Percentiles rank a stretch among this genome's conserved stretches.
These are phyloP conservation scores for Amphimedon queenslandica DNA, from an alignment of 37 sponge, comb jelly and placozoan genomes.

Conservation along the genomic window DNA sequence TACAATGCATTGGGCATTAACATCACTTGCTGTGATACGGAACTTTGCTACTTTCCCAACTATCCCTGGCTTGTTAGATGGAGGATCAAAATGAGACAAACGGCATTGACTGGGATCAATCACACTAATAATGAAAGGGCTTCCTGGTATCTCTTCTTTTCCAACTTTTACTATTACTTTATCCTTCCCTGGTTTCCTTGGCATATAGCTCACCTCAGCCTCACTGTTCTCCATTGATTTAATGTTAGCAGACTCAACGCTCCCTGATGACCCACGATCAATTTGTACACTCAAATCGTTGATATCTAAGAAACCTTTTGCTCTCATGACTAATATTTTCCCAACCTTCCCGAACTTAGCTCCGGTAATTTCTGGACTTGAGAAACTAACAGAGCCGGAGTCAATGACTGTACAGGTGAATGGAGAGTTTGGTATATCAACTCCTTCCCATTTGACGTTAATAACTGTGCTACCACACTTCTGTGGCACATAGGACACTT, in stretches of 20 bases:
- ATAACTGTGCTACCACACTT: conserved; percentile 42
- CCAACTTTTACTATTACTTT: conserved; percentile 53
- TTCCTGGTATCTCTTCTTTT: conserved; percentile 51
- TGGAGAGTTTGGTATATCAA: conserved; percentile 55
- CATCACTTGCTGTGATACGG: conserved; percentile 35
- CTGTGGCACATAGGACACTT: conserved; percentile 55
- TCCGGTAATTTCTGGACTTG: conserved; percentile 39
- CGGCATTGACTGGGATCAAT: conserved; percentile 76
- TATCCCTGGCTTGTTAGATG: conserved; percentile 38
- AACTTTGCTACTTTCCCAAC: conserved; percentile 43
- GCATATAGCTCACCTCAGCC: conserved; percentile 53
- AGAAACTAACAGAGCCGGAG: conserved; percentile 38
- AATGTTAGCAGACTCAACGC: conserved; percentile 20
- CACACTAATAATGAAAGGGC: conserved; percentile 64
- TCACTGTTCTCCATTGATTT: conserved; percentile 14
- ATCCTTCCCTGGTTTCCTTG: conserved; percentile 39
- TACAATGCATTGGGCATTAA: conserved; percentile 25
- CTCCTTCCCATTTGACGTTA: conserved; percentile 55
- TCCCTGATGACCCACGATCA: conserved; percentile 35
- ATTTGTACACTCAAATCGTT: conserved; percentile 41
- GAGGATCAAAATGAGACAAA: conserved; percentile 47
- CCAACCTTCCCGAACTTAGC: conserved; percentile 43
- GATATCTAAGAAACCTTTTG: conserved; percentile 17
- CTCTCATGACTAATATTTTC: conserved; percentile 31
- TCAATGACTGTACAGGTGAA: conserved; percentile 49